Evolutionary conservation across 2,888 invertebrate species (phyloP), one percentile per base, ranked within the genome.

Genomic region (Pollenia griseotomentosa): DNA sequence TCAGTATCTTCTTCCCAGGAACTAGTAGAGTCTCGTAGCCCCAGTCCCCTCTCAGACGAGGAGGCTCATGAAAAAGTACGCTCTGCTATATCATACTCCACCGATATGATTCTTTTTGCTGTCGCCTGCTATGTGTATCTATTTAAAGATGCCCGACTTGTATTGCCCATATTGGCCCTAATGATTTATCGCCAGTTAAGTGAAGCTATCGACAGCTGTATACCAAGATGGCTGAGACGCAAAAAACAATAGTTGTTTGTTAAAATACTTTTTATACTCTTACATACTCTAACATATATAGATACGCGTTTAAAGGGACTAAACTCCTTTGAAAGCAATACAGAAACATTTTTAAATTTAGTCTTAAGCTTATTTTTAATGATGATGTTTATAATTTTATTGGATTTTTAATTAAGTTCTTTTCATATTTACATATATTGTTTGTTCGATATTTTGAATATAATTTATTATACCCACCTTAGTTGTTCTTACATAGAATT

Each of bases 71-170:
- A 94, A 48, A 96, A 95, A 89, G 96, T 97, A 1, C 95, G 96
- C 88, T 95, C 96, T 2, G 95, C 95, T 0, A 94, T 97, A 40
- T 96, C 96, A 91, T 97, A 96, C 91, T 93, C 95, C 40, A 96
- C 96, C 0, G 97, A 97, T 92, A 92, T 97, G 83, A 96, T 96
- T 59, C 94, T 97, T 90, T 95, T 97, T 85, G 89, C 96, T 53
- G 95, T 97, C 14, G 97, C 97, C 40, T 96, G 96, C 92, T 97
- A 97, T 95, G 94, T 97, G 51, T 97, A 97, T 93, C 93, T 97
- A 80, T 97, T 97, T 91, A 96, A 96, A 90, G 96, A 96, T 91
- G 97, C 97, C 91, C 94, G 96, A 88, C 94, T 97, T 68, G 97
- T 97, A n/a, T 94, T 97, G 89, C 97, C 97, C 48, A 95, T 97